A percentile compares a stretch with the other conserved stretches of the same genome.
Evolutionary conservation across 2,113 vertebrate genomes (phyloP).

Genomic region (Gymnarchus niloticus): DNA sequence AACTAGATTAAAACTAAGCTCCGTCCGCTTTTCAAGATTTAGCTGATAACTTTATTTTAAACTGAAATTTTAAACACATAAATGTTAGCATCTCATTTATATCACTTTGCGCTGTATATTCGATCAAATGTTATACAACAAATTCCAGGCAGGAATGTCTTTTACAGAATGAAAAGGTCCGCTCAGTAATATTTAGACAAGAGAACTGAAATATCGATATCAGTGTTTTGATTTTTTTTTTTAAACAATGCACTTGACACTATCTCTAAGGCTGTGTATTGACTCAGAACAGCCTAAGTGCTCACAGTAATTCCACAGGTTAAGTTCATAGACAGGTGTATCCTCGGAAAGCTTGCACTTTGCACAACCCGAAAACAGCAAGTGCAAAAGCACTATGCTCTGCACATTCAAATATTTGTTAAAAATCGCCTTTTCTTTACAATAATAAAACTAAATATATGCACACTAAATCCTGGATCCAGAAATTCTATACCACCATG

Average conservation of each 20-base stretch:
- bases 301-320: neutral
- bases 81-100: neutral
- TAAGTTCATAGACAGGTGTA: neutral
- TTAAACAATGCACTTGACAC: neutral
- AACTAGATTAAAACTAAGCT: constrained; percentile 1
- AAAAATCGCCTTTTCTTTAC: neutral
- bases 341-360: constrained; percentile 12
- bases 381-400: neutral
- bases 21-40: constrained; percentile 1
- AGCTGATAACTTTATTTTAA: constrained; percentile 7
- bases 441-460: neutral
- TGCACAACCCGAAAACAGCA: constrained; percentile 11
- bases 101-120: neutral
- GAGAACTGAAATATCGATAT: neutral
- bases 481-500: neutral
- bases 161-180: neutral
- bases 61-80: neutral
- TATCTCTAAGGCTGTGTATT: neutral
- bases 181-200: constrained; percentile 4
- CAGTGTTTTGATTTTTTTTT: neutral
- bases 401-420: neutral
- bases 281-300: neutral
- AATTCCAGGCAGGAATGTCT: neutral
- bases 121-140: constrained; percentile 7
- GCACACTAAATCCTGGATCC: neutral